Percentiles rank a stretch among this genome's conserved stretches.
These are phyloP conservation scores for Columba janthina DNA, from an alignment of 2,113 vertebrate genomes.

Conservation along the genomic window DNA sequence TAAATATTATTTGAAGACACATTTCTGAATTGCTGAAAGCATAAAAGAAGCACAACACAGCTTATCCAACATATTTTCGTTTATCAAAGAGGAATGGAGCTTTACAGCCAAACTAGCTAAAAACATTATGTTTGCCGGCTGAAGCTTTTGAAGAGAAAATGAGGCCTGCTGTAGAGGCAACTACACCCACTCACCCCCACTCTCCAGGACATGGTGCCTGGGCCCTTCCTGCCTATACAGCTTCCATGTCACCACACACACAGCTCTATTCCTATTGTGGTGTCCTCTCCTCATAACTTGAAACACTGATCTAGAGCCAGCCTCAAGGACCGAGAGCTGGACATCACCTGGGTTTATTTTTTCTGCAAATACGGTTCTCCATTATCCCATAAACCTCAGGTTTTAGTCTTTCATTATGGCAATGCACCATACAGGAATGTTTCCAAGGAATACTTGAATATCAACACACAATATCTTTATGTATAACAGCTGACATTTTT, in stretches of 20 bases:
- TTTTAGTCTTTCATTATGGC: background rate
- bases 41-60: background rate
- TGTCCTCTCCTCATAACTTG: background rate
- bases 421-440: background rate
- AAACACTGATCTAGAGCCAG: background rate
- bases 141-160: background rate
- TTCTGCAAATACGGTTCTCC: background rate
- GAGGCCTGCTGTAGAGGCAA: background rate
- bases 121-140: background rate
- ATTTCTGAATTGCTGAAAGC: background rate
- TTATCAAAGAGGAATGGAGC: background rate
- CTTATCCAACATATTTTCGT: background rate
- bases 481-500: background rate
- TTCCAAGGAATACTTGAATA: background rate
- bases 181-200: fast-evolving
- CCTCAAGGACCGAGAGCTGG: background rate
- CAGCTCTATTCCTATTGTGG: no score
- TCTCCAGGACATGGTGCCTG: background rate
- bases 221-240: background rate
- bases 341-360: background rate
- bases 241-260: fast-evolving
- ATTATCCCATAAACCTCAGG: background rate
- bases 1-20: background rate
- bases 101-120: background rate
- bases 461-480: background rate